A percentile compares a stretch with the other conserved stretches of the same genome.
These are phyloP conservation scores for Ptychadena robeensis DNA, from an alignment of 2,797 vertebrate species.

Conservation along the genomic window DNA sequence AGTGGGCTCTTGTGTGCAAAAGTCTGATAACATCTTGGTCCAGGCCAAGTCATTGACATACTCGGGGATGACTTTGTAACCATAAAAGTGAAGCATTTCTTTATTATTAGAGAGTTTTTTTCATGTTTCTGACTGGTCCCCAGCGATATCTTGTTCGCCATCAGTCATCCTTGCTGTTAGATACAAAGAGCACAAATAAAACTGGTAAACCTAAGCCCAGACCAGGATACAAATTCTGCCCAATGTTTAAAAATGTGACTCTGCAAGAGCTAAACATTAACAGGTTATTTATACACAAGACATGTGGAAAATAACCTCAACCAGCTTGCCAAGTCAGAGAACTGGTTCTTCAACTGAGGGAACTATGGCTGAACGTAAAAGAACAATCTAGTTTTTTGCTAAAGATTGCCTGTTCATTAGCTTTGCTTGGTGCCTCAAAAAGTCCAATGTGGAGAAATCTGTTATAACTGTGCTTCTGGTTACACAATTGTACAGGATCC, in stretches of 20 bases:
- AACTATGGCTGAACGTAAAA: too few relatives aligned
- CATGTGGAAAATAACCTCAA: conserved; percentile 7
- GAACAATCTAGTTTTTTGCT: background rate
- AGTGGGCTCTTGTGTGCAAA: too few relatives aligned
- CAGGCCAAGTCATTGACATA: too few relatives aligned
- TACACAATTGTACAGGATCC: background rate
- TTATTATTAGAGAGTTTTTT: too few relatives aligned
- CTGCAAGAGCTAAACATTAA: conserved; percentile 25
- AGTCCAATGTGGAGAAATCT: background rate
- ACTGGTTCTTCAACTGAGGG: background rate
- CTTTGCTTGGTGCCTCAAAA: background rate
- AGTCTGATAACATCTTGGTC: too few relatives aligned
- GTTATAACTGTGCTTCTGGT: too few relatives aligned
- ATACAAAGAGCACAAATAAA: background rate
- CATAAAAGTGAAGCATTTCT: too few relatives aligned
- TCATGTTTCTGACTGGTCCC: background rate
- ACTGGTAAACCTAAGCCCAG: background rate
- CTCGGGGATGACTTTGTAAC: too few relatives aligned
- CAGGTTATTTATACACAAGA: conserved; percentile 1
- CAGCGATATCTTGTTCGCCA: background rate
- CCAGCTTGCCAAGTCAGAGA: background rate
- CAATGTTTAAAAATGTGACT: background rate
- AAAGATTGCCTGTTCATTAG: background rate
- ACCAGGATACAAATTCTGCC: background rate
- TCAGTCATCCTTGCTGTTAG: background rate